A percentile compares a stretch with the other conserved stretches of the same genome.
These are phyloP conservation scores for Mus pahari DNA, from an alignment of 2,113 vertebrate species.

Conservation along the genomic window DNA sequence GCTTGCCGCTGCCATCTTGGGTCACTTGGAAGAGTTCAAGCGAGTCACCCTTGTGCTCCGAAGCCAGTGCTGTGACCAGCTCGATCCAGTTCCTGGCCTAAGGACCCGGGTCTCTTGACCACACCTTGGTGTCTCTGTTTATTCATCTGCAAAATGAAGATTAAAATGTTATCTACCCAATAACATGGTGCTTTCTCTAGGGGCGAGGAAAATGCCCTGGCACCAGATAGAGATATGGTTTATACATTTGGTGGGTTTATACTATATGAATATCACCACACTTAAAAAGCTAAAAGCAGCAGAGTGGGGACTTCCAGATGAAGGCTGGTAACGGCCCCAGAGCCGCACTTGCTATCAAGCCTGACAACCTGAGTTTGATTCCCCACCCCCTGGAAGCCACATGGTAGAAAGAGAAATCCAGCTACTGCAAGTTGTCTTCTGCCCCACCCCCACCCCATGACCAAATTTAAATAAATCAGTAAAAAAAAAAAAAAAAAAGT, in stretches of 20 bases:
- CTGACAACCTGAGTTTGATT: neutral
- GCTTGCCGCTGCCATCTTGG: neutral
- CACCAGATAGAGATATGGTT: neutral
- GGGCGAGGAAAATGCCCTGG: neutral
- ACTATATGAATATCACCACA: neutral
- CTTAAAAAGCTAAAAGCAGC: neutral
- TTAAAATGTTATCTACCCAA: neutral
- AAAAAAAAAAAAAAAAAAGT: neutral
- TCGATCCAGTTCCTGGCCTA: neutral
- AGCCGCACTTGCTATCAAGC: neutral
- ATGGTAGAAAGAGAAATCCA: neutral
- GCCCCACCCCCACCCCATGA: neutral
- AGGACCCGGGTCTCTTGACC: neutral
- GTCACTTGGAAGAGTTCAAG: neutral
- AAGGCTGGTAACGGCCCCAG: neutral
- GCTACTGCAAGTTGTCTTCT: neutral
- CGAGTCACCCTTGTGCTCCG: accelerated
- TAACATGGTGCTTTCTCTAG: neutral
- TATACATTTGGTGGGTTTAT: neutral
- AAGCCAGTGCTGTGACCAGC: neutral
- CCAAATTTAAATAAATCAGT: neutral
- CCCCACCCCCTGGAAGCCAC: neutral
- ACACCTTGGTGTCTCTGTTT: neutral
- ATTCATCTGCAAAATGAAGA: neutral
- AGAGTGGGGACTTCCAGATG: too few species aligned